Base-by-base conservation (phyloP, 2,113 vertebrate species). In the Burhinus oedicnemus region DNA sequence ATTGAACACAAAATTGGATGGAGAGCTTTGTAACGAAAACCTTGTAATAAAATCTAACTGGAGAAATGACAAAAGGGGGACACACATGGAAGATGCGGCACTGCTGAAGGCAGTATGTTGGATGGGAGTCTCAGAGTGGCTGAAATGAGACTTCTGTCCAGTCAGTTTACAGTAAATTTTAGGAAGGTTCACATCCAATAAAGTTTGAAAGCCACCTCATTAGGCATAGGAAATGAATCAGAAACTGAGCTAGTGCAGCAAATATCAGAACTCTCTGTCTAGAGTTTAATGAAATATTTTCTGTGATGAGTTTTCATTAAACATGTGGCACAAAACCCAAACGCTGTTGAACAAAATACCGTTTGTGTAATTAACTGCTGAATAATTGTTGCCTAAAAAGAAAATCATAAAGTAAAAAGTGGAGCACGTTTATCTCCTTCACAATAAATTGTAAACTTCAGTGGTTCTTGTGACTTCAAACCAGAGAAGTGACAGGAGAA, bases 1-100 rank as follows among this genome's bases (percentile, higher is more conserved):
- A 64, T 94, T 91, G 96, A 95, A 93, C 83, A 94, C 61, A 94
- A 96, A 96, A 95, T 78, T 92, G 52, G 32, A 90, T 95, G 87
- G 82, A 76, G 81, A 88, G 62, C 94, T 97, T 94, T 85, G 54
- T 72, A 95, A 93, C 49, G 95, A 84, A 96, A 96, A 80, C 58
- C 66, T 58, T 80, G 77, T 95, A 92, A 91, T 90, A 95, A 69
- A 65, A 40, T 94, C 14, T 74, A 65, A 36, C 58, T 85, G 36
- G 81, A 94, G 84, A 86, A 90, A 92, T 83, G 62, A 65, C 71
- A 79, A 81, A 95, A 87, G 34, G 20, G 70, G 9, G 32, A 30
- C 6, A 25, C 12, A 20, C 6, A 32, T n/a, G 51, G 58, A 89
- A 83, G 81, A 77, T 51, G 29, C 5, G 5, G 60, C 13, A 32